These are phyloP conservation scores for Dicerorhinus sumatrensis DNA, from an alignment of 2,113 vertebrate genomes.

Conservation along the genomic window DNA sequence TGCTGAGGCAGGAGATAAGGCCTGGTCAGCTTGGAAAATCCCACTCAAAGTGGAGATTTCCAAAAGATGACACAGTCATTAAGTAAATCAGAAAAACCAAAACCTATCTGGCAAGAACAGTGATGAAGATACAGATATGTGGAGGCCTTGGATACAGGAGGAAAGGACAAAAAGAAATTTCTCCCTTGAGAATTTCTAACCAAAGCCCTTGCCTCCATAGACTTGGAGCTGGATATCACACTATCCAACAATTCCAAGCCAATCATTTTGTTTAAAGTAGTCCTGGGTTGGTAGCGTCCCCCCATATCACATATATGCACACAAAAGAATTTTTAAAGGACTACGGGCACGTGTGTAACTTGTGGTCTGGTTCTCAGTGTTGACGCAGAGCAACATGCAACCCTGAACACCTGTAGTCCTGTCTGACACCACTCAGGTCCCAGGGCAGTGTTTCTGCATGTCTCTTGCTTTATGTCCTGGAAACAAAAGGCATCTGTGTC, in stretches of 20 bases:
- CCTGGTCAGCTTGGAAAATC: background rate
- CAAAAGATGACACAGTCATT: background rate
- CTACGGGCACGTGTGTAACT: background rate
- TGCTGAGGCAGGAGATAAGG: background rate
- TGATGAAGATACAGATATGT: background rate
- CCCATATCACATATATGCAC: background rate
- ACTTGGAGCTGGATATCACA: background rate
- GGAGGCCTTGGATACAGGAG: background rate
- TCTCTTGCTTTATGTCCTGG: background rate
- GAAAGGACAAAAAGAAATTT: background rate
- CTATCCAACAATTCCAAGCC: background rate
- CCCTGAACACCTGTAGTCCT: background rate
- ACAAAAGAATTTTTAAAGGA: background rate
- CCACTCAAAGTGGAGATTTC: background rate
- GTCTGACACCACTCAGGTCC: background rate
- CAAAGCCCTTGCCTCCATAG: background rate
- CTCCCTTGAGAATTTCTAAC: background rate
- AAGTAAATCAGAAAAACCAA: background rate
- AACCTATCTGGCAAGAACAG: background rate
- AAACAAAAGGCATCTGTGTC: background rate
- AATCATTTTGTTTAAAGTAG: background rate
- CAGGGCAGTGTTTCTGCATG: background rate
- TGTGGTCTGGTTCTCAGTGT: background rate
- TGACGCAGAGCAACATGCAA: background rate
- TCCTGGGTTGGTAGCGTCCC: background rate